Percentiles rank a stretch among this genome's conserved stretches.
These are phyloP conservation scores for Molorchus minor DNA, from an alignment of 2,888 invertebrate genomes.

Conservation along the genomic window DNA sequence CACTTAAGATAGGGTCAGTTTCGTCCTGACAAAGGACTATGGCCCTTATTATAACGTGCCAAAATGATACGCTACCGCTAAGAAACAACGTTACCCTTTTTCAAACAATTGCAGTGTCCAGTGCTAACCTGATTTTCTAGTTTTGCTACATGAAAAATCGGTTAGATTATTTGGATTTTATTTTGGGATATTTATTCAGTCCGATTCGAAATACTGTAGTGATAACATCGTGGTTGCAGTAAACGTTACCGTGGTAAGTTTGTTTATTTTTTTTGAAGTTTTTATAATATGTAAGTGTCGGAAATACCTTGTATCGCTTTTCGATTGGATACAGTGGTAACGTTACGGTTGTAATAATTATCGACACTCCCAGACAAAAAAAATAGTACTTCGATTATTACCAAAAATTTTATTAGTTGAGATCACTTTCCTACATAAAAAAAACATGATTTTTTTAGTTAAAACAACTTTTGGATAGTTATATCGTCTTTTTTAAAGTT, in stretches of 20 bases:
- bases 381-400: no score
- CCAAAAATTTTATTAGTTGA: no score
- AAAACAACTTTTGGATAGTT: no score
- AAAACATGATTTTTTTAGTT: no score
- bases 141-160: conserved; percentile 50
- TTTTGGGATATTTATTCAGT: conserved; percentile 53
- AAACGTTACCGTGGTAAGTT: conserved; percentile 33
- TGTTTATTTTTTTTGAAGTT: conserved; percentile 10
- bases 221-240: conserved; percentile 51
- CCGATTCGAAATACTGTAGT: conserved; percentile 55
- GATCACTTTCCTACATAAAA: no score
- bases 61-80: conserved; percentile 36
- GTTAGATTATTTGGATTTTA: conserved; percentile 45
- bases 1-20: conserved; percentile 55
- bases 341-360: no score
- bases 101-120: conserved; percentile 57
- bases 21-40: conserved; percentile 34
- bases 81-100: conserved; percentile 48
- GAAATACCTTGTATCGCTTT: no score
- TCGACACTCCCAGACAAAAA: no score
- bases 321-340: no score
- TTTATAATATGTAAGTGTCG: no score
- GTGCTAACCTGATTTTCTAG: conserved; percentile 60
- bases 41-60: conserved; percentile 32
- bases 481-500: no score